Conservation (phyloP, 2,797 vertebrate genomes). For the Gallinago stenura region DNA sequence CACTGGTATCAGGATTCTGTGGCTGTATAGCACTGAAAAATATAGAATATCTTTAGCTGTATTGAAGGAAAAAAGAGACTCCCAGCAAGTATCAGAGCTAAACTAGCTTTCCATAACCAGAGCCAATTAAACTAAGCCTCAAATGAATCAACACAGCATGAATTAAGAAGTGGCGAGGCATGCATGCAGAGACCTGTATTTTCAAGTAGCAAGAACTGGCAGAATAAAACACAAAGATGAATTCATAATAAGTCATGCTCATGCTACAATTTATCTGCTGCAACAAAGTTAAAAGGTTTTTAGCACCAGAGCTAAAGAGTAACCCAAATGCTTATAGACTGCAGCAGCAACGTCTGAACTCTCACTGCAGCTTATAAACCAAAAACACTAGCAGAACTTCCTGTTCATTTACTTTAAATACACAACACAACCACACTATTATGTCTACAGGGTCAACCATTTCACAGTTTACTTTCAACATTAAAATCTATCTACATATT, state of each 20-base stretch:
- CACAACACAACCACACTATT: slow-evolving; percentile 5
- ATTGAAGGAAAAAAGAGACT: neutral
- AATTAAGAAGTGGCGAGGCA: slow-evolving; percentile 11
- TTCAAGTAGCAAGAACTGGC: slow-evolving; percentile 24
- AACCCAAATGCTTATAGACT: neutral
- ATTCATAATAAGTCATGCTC: neutral
- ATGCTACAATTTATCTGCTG: neutral
- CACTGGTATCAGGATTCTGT: neutral
- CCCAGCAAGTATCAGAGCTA: neutral
- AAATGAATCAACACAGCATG: slow-evolving; percentile 36
- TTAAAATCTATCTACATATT: neutral
- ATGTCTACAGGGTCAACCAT: neutral
- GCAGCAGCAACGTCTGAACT: neutral
- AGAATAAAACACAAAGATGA: slow-evolving; percentile 28
- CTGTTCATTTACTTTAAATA: slow-evolving; percentile 46
- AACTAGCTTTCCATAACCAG: neutral
- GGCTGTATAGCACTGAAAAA: neutral
- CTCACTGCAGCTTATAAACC: neutral
- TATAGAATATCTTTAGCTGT: neutral
- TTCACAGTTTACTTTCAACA: slow-evolving; percentile 28
- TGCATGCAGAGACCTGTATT: slow-evolving; percentile 65
- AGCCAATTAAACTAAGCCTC: slow-evolving; percentile 37
- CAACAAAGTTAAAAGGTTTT: neutral
- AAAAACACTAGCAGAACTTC: slow-evolving; percentile 36
- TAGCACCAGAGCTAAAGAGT: neutral